Conservation (phyloP, 2,113 vertebrate genomes). For the Atlantisia rogersi region DNA sequence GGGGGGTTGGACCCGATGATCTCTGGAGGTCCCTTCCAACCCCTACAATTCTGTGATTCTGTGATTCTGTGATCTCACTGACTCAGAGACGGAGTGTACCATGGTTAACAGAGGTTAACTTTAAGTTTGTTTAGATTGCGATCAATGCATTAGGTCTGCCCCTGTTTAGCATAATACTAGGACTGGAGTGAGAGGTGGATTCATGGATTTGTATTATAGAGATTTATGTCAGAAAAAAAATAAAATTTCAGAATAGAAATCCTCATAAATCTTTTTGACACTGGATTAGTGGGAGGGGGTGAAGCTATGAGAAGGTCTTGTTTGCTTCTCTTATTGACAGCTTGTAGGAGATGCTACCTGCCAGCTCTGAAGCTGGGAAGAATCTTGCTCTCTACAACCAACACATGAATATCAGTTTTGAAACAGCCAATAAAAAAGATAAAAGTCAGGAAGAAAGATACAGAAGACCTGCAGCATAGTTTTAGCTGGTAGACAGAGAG, state of each 20-base stretch:
- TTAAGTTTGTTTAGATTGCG: background rate
- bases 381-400: background rate
- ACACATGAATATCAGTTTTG: background rate
- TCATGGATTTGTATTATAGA: background rate
- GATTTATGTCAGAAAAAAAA: background rate
- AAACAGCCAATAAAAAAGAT: background rate
- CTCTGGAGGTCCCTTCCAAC: no score
- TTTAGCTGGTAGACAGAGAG: background rate
- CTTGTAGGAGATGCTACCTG: background rate
- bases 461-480: background rate
- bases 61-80: no score
- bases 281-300: background rate
- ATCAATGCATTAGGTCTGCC: background rate
- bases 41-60: no score
- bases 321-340: background rate
- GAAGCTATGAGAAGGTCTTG: accelerated
- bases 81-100: background rate
- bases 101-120: background rate
- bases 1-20: no score
- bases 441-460: background rate
- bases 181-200: background rate
- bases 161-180: background rate
- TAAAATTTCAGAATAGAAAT: background rate
- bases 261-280: background rate
- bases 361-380: background rate